A percentile compares a stretch with the other conserved stretches of the same genome.
Conservation (phyloP, 2,797 vertebrate species). For the Triplophysa bombifrons region DNA sequence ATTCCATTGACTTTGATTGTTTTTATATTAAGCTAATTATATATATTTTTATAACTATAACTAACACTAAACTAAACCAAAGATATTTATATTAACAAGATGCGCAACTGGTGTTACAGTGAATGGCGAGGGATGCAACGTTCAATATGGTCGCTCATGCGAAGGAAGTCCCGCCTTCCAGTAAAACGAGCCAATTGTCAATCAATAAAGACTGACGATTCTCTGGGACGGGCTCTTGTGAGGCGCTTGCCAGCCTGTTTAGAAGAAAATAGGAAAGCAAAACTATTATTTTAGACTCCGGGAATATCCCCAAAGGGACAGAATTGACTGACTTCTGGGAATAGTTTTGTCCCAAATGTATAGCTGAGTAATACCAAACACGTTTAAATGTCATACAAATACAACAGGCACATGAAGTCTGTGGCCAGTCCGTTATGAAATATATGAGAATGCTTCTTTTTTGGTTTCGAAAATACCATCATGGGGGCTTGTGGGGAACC, state of each 20-base stretch:
- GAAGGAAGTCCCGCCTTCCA: no score
- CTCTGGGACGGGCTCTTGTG: no score
- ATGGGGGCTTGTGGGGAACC: background rate
- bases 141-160: no score
- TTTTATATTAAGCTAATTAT: background rate
- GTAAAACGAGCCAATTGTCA: no score
- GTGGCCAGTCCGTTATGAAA: background rate
- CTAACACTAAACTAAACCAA: background rate
- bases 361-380: background rate
- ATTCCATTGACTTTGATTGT: no score
- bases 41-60: background rate
- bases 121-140: no score
- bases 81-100: no score
- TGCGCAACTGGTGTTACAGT: no score
- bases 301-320: background rate
- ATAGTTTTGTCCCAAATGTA: background rate
- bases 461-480: slow-evolving; percentile 14
- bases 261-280: background rate
- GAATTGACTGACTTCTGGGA: background rate
- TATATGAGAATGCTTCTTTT: background rate
- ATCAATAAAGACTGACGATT: no score
- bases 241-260: background rate
- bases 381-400: slow-evolving; percentile 10
- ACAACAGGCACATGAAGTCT: background rate
- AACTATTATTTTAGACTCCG: background rate